Evolutionary conservation across 2,888 invertebrate species (phyloP), one percentile per base, ranked within the genome.

Genomic region (Eupithecia subumbrata): DNA sequence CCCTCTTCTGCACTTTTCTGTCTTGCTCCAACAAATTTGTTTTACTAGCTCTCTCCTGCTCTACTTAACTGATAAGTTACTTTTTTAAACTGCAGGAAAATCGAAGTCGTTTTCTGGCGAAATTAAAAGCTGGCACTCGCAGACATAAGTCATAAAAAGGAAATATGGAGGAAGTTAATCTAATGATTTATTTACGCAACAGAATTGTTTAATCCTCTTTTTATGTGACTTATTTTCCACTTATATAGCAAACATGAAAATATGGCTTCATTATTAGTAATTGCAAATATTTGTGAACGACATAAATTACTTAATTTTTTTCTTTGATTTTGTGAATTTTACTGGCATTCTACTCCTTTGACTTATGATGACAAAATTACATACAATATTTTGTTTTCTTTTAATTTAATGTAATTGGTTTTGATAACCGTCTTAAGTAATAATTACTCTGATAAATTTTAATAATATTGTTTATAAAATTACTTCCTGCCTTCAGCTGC

Each of bases 51-150:
- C 85, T 82, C 81, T 92, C 93, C 81, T 85, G 78, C 84, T 93
- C 89, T 86, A 83, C 86, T 91, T 89, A 91, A 92, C 94, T 93
- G 94, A 93, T 94, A 94, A 94, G 93, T 93, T 91, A 93, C 92
- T 92, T 93, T 93, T 93, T 93, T 91, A 90, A 94, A 94, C 89
- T 93, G 92, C 91, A 91, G 91, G 92, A 90, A 92, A 93, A 93
- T 94, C 92, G 92, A 93, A 94, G 87, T 90, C 92, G 90, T 90
- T 92, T 88, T 86, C 90, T 87, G 88, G 89, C 87, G 88, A 92
- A 94, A 94, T 94, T 93, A 94, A 94, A 94, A 91, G 91, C 91
- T 91, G 90, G 91, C 92, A 91, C 87, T 90, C 87, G 90, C 93
- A 92, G 92, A 90, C 92, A 91, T 90, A 91, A 91, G 91, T 90